phyloP scores from a whole-genome alignment of 2,113 vertebrate genomes.

The Tapirus terrestris region DNA sequence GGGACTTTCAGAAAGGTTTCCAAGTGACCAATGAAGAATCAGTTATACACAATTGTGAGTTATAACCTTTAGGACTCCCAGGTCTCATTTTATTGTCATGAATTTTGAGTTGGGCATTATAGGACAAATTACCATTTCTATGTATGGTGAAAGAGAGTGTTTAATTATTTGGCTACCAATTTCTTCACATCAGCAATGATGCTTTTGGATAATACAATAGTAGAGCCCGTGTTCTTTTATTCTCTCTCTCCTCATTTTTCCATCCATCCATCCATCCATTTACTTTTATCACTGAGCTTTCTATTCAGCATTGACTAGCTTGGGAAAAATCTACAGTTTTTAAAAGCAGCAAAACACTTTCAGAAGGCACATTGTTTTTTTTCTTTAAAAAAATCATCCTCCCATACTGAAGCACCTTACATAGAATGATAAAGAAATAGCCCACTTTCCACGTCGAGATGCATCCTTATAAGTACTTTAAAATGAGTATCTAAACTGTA shows the following conservation, averaged over 20 bases:
- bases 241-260: not conserved
- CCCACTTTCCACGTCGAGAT: not conserved
- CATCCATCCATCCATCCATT: not conserved
- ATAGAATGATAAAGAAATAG: slow-evolving; percentile 22
- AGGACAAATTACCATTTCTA: not conserved
- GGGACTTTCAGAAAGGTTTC: not conserved
- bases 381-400: not conserved
- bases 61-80: not conserved
- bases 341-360: slow-evolving; percentile 52
- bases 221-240: not conserved
- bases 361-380: not conserved
- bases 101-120: not conserved
- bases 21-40: not conserved
- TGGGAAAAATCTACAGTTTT: slow-evolving; percentile 38
- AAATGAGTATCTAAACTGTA: not conserved
- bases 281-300: slow-evolving; percentile 28
- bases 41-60: not conserved
- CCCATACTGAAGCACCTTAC: not conserved
- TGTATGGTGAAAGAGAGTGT: not conserved
- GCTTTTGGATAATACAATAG: not conserved
- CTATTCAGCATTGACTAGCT: not conserved
- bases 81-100: not conserved
- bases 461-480: not conserved
- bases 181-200: not conserved
- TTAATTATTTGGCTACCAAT: not conserved